Evolutionary conservation across 2,888 invertebrate genomes (phyloP), one percentile per base, ranked within the genome.

Genomic region (Hipparchia semele): DNA sequence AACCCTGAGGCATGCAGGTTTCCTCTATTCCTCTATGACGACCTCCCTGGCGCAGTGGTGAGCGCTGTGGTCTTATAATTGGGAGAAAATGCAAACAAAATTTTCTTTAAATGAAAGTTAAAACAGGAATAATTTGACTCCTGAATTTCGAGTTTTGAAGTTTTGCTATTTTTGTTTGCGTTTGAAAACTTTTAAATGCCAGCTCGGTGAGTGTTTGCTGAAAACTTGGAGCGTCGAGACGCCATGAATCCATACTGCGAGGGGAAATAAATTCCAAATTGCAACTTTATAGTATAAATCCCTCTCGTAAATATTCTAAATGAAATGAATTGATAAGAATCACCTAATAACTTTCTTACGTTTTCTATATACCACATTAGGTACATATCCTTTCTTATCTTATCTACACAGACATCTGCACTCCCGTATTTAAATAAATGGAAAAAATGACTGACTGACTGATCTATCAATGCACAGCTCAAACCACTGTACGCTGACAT

Each of bases 171-270:
- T 65, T 65, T 53, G 65, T 53, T 65, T 51, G 65, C 33, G 65
- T 65, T 65, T 12, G 51, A 33, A 9, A 65, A 65, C 51, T 65
- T 65, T 65, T 51, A 53, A 65, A 53, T 53, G 33, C 51, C 51
- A 33, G 53, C 65, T 51, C 65, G 12, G 33, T 6, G 65, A 65
- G 53, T 65, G 65, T 65, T 65, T 65, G 65, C 53, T 2, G 2
- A 65, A 65, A 65, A 53, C 65, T 65, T 65, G 6, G 33, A 65
- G 53, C 65, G 12, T 65, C 53, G 23, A 65, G 65, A 39, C 45
- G 61, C 45, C 53, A 65, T 53, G 51, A 65, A 65, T 65, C 53
- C 65, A 53, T 53, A 39, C 33, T 65, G 51, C 7, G 51, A 65
- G 33, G 23, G 65, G 6, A 51, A 65, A 60, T 60, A 58, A 58